Conservation (phyloP, 2,888 invertebrate species). For the Belgica antarctica region DNA sequence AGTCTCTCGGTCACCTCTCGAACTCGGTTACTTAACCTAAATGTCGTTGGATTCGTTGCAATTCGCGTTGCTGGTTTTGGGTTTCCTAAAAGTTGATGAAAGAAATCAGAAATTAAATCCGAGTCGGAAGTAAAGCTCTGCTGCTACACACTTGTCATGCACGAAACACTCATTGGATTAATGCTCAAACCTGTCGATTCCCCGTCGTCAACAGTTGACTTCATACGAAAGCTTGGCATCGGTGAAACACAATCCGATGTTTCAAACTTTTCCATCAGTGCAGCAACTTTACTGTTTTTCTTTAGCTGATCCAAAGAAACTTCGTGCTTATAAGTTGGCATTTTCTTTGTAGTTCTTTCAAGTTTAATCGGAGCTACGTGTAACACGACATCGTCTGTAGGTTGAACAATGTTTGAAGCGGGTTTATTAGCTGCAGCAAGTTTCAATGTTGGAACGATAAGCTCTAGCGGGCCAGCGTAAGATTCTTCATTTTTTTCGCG, state of each 20-base stretch:
- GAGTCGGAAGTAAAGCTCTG: too few species aligned
- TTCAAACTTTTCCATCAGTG: conserved; percentile 52
- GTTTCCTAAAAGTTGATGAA: neutral
- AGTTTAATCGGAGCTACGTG: too few species aligned
- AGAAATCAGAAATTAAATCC: too few species aligned
- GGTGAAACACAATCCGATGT: neutral
- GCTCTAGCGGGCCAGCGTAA: too few species aligned
- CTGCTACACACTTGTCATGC: too few species aligned
- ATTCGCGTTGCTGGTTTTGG: conserved; percentile 50
- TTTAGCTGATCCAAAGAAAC: conserved; percentile 32
- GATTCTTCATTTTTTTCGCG: conserved; percentile 6
- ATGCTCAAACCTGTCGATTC: neutral
- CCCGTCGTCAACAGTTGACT: conserved; percentile 30
- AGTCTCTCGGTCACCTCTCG: conserved; percentile 55
- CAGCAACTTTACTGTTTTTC: conserved; percentile 51
- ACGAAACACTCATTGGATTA: too few species aligned
- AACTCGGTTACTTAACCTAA: conserved; percentile 56
- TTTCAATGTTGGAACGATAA: too few species aligned
- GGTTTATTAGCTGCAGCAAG: too few species aligned
- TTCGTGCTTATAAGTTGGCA: too few species aligned
- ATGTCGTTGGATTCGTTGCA: conserved; percentile 54
- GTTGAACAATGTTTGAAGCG: too few species aligned
- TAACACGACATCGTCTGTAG: too few species aligned
- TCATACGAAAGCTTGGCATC: neutral
- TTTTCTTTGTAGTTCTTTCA: neutral